phyloP scores from a whole-genome alignment of 2,888 invertebrate genomes.

The Hemicrepidius hirtus region DNA sequence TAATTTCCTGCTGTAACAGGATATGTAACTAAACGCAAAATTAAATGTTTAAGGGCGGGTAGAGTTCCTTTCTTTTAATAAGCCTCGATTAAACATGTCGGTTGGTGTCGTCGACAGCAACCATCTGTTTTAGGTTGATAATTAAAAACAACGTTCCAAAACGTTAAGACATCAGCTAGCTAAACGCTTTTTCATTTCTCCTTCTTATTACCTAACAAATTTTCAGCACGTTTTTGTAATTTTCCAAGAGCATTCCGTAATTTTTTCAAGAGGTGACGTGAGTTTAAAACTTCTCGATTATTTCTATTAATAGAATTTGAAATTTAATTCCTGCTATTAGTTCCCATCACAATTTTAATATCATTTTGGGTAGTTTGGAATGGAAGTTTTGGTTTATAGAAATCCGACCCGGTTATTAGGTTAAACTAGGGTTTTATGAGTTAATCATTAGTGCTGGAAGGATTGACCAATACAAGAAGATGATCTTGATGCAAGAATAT shows the following conservation, averaged over 20 bases:
- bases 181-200: slow-evolving; percentile 16
- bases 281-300: slow-evolving; percentile 8
- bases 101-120: slow-evolving; percentile 8
- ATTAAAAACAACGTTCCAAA: slow-evolving; percentile 16
- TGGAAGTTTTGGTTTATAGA: no score
- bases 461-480: no score
- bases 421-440: no score
- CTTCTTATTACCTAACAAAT: slow-evolving; percentile 7
- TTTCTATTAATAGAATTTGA: slow-evolving; percentile 15
- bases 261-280: slow-evolving; percentile 4
- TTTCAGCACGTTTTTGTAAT: not conserved
- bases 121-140: slow-evolving; percentile 14
- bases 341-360: slow-evolving; percentile 12
- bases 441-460: no score
- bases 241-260: not conserved
- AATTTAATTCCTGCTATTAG: slow-evolving; percentile 28
- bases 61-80: not conserved
- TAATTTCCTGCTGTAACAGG: no score
- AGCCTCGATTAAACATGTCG: slow-evolving; percentile 17
- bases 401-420: no score
- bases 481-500: not conserved
- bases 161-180: not conserved
- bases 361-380: not conserved
- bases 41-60: not conserved
- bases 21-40: not conserved